Conservation (phyloP, 2,888 invertebrate genomes). For the Aspidapion aeneum region DNA sequence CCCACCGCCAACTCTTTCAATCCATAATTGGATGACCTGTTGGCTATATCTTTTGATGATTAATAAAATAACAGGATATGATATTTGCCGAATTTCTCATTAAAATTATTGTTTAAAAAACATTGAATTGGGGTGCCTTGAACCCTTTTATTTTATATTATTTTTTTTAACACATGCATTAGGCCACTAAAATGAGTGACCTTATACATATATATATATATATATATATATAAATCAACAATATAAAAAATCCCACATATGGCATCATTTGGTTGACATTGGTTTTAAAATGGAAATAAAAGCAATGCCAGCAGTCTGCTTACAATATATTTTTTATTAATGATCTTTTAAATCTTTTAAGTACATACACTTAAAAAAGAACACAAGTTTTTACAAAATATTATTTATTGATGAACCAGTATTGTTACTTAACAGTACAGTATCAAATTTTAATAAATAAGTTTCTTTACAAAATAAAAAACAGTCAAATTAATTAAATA, state of each 20-base stretch:
- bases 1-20: conserved; percentile 23
- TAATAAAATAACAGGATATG: conserved; percentile 14
- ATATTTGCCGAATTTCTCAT: background rate
- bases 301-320: conserved; percentile 17
- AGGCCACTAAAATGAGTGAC: conserved; percentile 7
- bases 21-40: conserved; percentile 17
- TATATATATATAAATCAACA: conserved; percentile 23
- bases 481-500: background rate
- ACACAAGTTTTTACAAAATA: no score
- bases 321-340: conserved; percentile 22
- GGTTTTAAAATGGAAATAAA: conserved; percentile 31
- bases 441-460: background rate
- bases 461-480: background rate
- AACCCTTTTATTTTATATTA: background rate
- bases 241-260: conserved; percentile 28
- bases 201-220: no score
- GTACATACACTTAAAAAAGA: background rate
- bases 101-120: background rate
- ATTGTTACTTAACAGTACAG: background rate
- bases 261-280: conserved; percentile 25
- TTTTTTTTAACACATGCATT: background rate
- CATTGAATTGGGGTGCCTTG: background rate
- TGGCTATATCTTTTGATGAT: conserved; percentile 10
- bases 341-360: background rate
- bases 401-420: background rate